These are phyloP conservation scores for Leptinotarsa haldemani DNA, from an alignment of 2,888 invertebrate species.

Conservation along the genomic window DNA sequence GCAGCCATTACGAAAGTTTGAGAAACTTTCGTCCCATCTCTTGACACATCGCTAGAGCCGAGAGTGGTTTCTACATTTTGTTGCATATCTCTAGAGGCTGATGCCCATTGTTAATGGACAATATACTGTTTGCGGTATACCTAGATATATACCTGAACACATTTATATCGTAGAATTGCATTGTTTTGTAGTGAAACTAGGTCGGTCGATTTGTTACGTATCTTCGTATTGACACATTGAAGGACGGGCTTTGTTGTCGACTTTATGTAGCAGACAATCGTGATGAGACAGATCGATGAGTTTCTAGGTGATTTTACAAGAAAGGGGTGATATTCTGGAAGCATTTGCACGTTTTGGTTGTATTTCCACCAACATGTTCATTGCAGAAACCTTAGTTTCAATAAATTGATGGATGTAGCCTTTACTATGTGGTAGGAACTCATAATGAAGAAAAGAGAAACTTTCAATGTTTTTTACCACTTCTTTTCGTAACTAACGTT, in stretches of 20 bases:
- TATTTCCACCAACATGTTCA: no score
- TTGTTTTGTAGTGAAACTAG: background rate
- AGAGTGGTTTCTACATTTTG: background rate
- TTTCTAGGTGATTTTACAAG: background rate
- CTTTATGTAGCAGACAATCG: background rate
- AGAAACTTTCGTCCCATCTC: slow-evolving; percentile 4
- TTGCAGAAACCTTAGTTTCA: no score
- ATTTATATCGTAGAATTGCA: background rate
- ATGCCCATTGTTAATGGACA: slow-evolving; percentile 9
- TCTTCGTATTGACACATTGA: slow-evolving; percentile 2
- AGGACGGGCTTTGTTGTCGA: background rate
- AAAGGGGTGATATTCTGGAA: background rate
- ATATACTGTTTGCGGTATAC: background rate
- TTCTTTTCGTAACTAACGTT: no score
- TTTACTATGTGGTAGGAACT: no score
- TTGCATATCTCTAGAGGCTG: slow-evolving; percentile 6
- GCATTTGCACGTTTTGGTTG: background rate
- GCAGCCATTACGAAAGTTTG: slow-evolving; percentile 12
- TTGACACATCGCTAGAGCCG: background rate
- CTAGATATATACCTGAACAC: background rate
- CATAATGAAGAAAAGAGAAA: no score
- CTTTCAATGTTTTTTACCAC: no score
- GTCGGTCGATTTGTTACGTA: background rate
- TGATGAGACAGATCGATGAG: background rate
- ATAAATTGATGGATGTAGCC: no score